phyloP scores from a whole-genome alignment of 2,888 invertebrate species.

The Helobdella robusta region DNA sequence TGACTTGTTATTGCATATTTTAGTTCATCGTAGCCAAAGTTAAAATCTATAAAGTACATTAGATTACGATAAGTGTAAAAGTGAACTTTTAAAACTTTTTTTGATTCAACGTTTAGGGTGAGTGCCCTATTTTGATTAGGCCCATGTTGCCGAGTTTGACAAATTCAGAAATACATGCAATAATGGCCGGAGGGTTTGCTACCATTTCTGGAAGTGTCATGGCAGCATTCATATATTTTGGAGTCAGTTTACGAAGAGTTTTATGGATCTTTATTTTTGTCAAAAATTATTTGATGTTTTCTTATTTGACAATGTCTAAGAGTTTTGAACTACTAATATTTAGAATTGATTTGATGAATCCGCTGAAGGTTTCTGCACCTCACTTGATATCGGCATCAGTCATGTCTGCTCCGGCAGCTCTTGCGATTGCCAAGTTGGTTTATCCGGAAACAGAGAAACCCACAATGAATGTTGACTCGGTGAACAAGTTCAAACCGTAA shows the following conservation, averaged over 20 bases:
- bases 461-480: too few relatives aligned
- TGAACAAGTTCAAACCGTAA: too few relatives aligned
- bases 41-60: too few relatives aligned
- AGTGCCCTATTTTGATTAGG: conserved; percentile 77
- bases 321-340: too few relatives aligned
- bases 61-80: too few relatives aligned
- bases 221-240: conserved; percentile 79
- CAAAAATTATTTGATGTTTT: too few relatives aligned
- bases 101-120: conserved; percentile 64
- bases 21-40: too few relatives aligned
- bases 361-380: conserved; percentile 58
- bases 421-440: conserved; percentile 54
- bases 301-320: too few relatives aligned
- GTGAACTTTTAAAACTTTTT: too few relatives aligned
- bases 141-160: conserved; percentile 77
- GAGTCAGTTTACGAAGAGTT: conserved; percentile 56
- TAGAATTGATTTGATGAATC: neutral
- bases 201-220: conserved; percentile 80
- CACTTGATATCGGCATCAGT: conserved; percentile 81
- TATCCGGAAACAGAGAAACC: conserved; percentile 35
- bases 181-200: conserved; percentile 89
- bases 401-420: conserved; percentile 85
- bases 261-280: too few relatives aligned
- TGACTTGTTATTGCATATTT: too few relatives aligned
- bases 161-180: conserved; percentile 78